Conservation (phyloP, 2,888 invertebrate species). For the Myopa testacea region DNA sequence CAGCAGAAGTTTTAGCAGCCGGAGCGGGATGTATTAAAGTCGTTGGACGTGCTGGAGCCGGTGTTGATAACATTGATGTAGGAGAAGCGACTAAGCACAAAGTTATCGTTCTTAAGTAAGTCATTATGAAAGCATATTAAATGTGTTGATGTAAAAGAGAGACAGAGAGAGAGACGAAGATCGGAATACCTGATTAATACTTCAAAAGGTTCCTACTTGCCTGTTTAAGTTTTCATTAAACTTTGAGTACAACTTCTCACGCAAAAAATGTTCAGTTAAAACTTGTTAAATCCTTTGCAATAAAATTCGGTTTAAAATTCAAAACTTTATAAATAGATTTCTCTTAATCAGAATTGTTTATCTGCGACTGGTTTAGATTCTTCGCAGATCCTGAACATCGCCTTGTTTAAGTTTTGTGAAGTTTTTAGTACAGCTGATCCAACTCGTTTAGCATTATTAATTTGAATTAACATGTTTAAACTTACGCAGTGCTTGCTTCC, state of each 20-base stretch:
- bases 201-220: not conserved
- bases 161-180: not conserved
- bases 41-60: slow-evolving; percentile 97
- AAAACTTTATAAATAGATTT: too few species aligned
- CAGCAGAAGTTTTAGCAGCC: slow-evolving; percentile 83
- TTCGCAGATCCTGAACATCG: too few species aligned
- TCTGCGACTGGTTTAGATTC: too few species aligned
- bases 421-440: too few species aligned
- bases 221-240: too few species aligned
- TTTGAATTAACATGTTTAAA: too few species aligned
- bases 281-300: not conserved
- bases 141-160: not conserved
- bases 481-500: too few species aligned
- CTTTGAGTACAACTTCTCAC: not conserved
- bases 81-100: slow-evolving; percentile 85
- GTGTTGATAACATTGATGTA: slow-evolving; percentile 97
- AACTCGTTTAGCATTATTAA: too few species aligned
- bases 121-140: slow-evolving; percentile 46
- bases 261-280: not conserved
- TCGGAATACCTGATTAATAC: not conserved
- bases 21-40: slow-evolving; percentile 81
- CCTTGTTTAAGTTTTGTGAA: too few species aligned
- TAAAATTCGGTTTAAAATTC: too few species aligned
- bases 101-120: slow-evolving; percentile 94
- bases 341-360: not conserved